phyloP scores from a whole-genome alignment of 2,888 invertebrate genomes.

The Tethea ocularis region DNA sequence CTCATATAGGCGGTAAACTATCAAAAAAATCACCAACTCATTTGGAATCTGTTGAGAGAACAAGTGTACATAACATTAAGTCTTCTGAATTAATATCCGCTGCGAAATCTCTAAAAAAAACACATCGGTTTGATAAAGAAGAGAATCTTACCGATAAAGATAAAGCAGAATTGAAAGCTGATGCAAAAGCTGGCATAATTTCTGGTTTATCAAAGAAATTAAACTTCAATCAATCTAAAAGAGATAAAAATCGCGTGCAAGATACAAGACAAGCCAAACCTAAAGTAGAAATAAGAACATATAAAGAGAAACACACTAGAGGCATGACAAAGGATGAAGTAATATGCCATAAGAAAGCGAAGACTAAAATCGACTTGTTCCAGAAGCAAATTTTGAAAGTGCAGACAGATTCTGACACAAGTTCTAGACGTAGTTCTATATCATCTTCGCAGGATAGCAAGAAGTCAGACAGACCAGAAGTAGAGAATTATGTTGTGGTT shows the following conservation, averaged over 20 bases:
- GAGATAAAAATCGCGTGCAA: conserved; percentile 53
- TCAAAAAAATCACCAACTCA: conserved; percentile 41
- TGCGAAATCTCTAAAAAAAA: conserved; percentile 58
- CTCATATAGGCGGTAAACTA: conserved; percentile 58
- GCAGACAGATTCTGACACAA: conserved; percentile 70
- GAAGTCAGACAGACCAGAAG: conserved; percentile 34
- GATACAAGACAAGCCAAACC: conserved; percentile 62
- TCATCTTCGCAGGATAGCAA: conserved; percentile 62
- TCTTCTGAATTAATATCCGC: conserved; percentile 64
- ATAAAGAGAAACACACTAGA: conserved; percentile 64
- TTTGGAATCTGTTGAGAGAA: conserved; percentile 45
- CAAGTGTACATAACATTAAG: conserved; percentile 63
- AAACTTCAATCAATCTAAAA: conserved; percentile 68
- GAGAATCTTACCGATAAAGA: conserved; percentile 15
- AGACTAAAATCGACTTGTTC: conserved; percentile 77
- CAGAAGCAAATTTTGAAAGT: conserved; percentile 74
- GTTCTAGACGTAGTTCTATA: conserved; percentile 65
- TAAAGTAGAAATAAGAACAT: conserved; percentile 73
- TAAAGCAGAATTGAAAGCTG: conserved; percentile 30
- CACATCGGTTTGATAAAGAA: conserved; percentile 34
- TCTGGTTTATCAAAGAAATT: conserved; percentile 67
- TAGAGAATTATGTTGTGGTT: conserved; percentile 45
- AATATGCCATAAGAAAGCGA: conserved; percentile 73
- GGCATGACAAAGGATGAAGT: conserved; percentile 69
- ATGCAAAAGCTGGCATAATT: conserved; percentile 59